Percentiles rank a stretch among this genome's conserved stretches.
Evolutionary conservation across 2,113 vertebrate genomes (phyloP).

Genomic region (Leptosomus discolor): DNA sequence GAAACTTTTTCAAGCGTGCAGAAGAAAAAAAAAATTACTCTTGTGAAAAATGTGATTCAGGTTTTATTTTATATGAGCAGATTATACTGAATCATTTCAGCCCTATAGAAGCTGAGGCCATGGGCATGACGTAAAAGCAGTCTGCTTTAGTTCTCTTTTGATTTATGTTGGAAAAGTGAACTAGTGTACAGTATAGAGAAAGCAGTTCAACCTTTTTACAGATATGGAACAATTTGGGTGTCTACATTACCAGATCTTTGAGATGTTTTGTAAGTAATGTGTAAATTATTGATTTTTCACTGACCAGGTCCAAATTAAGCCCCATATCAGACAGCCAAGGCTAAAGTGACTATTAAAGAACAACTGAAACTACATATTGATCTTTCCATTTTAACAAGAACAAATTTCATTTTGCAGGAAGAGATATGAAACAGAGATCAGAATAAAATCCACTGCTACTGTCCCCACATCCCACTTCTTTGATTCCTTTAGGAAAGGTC

Average conservation of each 20-base stretch:
- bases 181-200: neutral
- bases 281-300: neutral
- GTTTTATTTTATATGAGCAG: neutral
- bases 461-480: neutral
- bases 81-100: neutral
- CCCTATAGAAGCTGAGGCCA: neutral
- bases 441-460: neutral
- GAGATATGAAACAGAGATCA: neutral
- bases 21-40: neutral
- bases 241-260: neutral
- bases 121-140: neutral
- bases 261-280: neutral
- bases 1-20: neutral
- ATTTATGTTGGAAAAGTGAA: neutral
- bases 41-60: neutral
- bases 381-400: neutral
- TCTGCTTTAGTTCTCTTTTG: neutral
- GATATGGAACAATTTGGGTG: neutral
- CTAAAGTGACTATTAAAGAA: neutral
- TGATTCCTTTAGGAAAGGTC: neutral
- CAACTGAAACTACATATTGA: conserved; percentile 17
- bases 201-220: neutral
- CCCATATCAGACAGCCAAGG: neutral
- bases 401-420: neutral
- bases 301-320: neutral